Evolutionary conservation across 2,113 vertebrate genomes (phyloP).

Genomic region (Nesoenas mayeri): DNA sequence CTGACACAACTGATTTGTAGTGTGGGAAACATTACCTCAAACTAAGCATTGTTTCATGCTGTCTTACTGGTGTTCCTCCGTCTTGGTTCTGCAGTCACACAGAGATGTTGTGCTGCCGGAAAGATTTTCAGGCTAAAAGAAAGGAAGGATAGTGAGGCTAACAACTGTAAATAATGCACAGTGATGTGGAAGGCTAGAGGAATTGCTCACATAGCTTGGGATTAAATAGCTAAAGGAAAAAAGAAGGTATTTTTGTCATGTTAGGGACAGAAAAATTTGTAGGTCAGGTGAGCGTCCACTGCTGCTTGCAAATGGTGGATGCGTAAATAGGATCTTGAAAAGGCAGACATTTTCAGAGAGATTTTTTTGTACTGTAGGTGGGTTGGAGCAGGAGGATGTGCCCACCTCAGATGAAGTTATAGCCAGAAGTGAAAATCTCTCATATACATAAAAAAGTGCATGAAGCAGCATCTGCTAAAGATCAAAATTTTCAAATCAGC

Average conservation of each 20-base stretch:
- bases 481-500: background rate
- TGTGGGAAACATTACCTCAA: constrained; percentile 4
- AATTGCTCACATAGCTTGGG: background rate
- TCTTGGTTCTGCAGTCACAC: background rate
- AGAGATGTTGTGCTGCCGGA: background rate
- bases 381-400: background rate
- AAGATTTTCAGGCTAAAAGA: background rate
- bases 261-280: background rate
- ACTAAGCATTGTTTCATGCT: background rate
- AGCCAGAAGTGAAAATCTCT: background rate
- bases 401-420: background rate
- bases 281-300: background rate
- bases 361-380: background rate
- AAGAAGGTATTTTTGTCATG: background rate
- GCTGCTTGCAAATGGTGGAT: background rate
- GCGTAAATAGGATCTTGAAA: background rate
- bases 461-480: background rate
- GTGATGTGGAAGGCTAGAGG: background rate
- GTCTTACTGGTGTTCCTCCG: background rate
- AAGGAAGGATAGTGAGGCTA: background rate
- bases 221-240: background rate
- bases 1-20: background rate
- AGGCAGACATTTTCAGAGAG: background rate
- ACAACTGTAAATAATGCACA: background rate
- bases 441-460: background rate